phyloP scores from a whole-genome alignment of 2,888 invertebrate genomes.

The Epirrhoe alternata region DNA sequence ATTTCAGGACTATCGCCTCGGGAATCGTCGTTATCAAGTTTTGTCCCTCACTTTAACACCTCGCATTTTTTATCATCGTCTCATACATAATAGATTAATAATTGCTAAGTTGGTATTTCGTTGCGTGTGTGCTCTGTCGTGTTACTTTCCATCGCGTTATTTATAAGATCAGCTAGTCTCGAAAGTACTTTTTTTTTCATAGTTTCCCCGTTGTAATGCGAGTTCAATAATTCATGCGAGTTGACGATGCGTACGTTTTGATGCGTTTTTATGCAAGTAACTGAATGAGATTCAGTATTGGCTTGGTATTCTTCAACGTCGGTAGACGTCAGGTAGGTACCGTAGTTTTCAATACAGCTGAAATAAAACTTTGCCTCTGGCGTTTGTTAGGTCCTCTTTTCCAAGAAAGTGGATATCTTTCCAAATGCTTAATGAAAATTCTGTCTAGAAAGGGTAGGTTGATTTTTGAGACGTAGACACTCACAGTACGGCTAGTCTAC shows the following conservation, averaged over 20 bases:
- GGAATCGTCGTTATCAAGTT: no score
- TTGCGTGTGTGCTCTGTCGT: neutral
- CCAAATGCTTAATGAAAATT: no score
- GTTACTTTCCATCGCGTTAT: slow-evolving; percentile 68
- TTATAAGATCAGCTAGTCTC: slow-evolving; percentile 57
- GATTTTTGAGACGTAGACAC: no score
- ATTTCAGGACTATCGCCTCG: no score
- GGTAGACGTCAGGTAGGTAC: neutral
- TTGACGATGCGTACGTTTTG: neutral
- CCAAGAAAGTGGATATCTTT: no score
- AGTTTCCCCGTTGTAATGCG: slow-evolving; percentile 71
- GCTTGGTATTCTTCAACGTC: neutral
- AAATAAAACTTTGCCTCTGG: no score
- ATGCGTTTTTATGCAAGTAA: neutral
- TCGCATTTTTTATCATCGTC: neutral
- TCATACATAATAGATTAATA: slow-evolving; percentile 8
- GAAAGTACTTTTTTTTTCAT: slow-evolving; percentile 71
- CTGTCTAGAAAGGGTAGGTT: no score
- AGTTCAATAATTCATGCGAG: slow-evolving; percentile 46
- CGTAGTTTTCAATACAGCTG: no score
- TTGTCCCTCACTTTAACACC: neutral
- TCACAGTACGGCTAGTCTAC: no score
- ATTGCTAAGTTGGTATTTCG: slow-evolving; percentile 3
- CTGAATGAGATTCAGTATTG: neutral
- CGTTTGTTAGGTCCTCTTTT: no score